phyloP scores from a whole-genome alignment of 2,888 invertebrate genomes.

The Allygus modestus region DNA sequence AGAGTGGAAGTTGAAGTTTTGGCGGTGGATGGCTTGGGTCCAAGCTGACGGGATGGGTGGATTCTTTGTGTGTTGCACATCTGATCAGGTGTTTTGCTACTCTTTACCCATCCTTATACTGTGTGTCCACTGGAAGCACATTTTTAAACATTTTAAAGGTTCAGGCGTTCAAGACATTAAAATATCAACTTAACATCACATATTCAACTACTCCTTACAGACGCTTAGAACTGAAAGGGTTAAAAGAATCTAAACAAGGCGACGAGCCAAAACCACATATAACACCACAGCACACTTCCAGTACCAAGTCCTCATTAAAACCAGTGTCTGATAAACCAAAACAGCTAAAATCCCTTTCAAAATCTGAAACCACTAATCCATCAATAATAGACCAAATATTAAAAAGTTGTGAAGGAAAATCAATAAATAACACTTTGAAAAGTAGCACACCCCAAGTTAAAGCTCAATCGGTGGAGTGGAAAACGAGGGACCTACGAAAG shows the following conservation, averaged over 20 bases:
- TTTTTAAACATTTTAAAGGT: too few relatives aligned
- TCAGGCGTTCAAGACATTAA: background rate
- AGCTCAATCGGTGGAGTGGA: background rate
- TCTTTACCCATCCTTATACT: too few relatives aligned
- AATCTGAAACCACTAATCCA: background rate
- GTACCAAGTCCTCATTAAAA: background rate
- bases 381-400: background rate
- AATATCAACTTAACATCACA: background rate
- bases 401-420: background rate
- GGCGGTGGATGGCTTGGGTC: too few relatives aligned
- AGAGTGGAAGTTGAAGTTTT: too few relatives aligned
- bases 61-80: too few relatives aligned
- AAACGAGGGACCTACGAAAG: constrained; percentile 25
- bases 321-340: background rate
- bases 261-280: too few relatives aligned
- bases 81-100: too few relatives aligned
- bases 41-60: too few relatives aligned
- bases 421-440: too few relatives aligned
- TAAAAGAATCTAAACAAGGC: background rate
- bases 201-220: too few relatives aligned
- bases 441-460: background rate
- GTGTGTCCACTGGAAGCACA: too few relatives aligned
- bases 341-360: background rate
- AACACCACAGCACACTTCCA: background rate
- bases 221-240: too few relatives aligned